Percentiles rank a stretch among this genome's conserved stretches.
These are phyloP conservation scores for Aphodius granarius DNA, from an alignment of 2,888 invertebrate genomes.

Conservation along the genomic window DNA sequence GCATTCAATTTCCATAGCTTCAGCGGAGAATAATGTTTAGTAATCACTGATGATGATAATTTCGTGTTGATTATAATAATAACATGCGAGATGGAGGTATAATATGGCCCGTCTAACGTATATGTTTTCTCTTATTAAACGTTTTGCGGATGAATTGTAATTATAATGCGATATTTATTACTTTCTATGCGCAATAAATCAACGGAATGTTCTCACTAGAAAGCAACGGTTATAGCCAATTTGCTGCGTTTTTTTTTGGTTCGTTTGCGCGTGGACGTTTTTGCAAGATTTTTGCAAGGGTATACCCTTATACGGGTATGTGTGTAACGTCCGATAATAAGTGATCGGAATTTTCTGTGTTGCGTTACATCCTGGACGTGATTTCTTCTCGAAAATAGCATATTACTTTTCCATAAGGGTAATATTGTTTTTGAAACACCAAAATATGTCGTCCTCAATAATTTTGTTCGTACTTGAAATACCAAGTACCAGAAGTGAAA, in stretches of 20 bases:
- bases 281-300: not conserved
- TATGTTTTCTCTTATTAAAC: not conserved
- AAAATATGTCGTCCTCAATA: too few species aligned
- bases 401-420: not conserved
- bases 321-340: not conserved
- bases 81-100: not conserved
- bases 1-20: not conserved
- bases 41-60: not conserved
- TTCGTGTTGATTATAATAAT: not conserved
- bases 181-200: conserved; percentile 9
- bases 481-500: too few species aligned
- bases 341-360: not conserved
- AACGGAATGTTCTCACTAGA: conserved; percentile 10
- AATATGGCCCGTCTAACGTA: not conserved
- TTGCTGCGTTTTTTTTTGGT: not conserved
- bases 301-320: not conserved
- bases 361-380: too few species aligned
- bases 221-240: conserved; percentile 6
- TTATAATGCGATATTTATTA: conserved; percentile 12
- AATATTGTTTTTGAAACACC: not conserved
- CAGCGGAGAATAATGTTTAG: not conserved
- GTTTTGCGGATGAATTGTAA: conserved; percentile 2
- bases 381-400: too few species aligned
- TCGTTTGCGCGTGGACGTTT: not conserved
- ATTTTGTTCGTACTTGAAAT: too few species aligned